Percentiles rank a stretch among this genome's conserved stretches.
Evolutionary conservation across 2,888 invertebrate genomes (phyloP).

Genomic region (Noctua pronuba): DNA sequence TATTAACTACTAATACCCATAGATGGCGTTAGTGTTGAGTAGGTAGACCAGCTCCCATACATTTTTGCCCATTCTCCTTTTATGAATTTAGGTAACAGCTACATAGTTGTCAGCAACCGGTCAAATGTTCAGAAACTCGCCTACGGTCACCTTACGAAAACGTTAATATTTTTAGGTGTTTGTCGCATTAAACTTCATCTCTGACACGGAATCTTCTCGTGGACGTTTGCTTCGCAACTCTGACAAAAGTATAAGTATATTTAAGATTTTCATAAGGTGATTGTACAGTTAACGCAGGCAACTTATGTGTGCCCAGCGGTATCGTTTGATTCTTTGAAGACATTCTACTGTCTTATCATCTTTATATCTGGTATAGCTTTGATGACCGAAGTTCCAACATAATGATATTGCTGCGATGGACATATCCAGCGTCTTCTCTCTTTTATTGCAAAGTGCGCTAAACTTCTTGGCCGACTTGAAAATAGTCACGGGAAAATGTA

Average conservation of each 20-base stretch:
- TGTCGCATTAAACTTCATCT: too few species aligned
- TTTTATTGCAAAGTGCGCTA: conserved; percentile 5
- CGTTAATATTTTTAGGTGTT: neutral
- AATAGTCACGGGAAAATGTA: neutral
- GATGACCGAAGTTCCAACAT: neutral
- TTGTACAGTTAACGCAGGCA: neutral
- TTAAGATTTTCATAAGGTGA: conserved; percentile 1
- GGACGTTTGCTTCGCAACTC: neutral
- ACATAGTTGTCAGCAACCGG: neutral
- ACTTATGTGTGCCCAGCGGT: neutral
- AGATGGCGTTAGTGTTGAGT: too few species aligned
- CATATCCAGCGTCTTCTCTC: neutral
- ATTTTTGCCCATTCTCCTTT: too few species aligned
- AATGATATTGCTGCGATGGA: neutral
- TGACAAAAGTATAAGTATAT: neutral
- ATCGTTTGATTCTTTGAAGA: conserved; percentile 7
- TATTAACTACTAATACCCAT: too few species aligned
- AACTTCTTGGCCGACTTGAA: conserved; percentile 30
- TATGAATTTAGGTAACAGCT: neutral
- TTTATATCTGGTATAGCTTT: neutral
- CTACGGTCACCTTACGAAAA: neutral
- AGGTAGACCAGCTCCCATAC: too few species aligned
- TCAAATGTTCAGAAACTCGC: neutral
- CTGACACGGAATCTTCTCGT: neutral
- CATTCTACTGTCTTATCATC: neutral